A percentile compares a stretch with the other conserved stretches of the same genome.
Evolutionary conservation across 2,113 vertebrate genomes (phyloP).

Genomic region (Campylorhamphus procurvoides): DNA sequence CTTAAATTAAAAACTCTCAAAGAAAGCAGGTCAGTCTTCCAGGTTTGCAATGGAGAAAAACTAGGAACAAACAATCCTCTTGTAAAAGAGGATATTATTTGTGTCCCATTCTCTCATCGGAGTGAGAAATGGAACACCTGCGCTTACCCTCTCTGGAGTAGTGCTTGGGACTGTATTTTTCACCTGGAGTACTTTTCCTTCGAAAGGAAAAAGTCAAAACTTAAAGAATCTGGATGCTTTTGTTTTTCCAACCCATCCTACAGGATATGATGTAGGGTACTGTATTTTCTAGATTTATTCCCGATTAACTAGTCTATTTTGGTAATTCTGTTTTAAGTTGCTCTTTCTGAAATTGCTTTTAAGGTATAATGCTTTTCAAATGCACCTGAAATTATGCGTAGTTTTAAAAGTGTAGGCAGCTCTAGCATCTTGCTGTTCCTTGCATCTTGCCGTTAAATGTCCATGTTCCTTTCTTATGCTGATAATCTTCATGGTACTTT

Average conservation of each 20-base stretch:
- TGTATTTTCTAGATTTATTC: not conserved
- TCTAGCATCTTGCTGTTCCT: not conserved
- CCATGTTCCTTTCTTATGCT: not conserved
- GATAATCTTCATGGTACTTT: not conserved
- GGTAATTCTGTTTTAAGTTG: not conserved
- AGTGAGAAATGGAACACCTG: slow-evolving; percentile 53
- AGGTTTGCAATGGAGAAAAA: not conserved
- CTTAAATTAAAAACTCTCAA: slow-evolving; percentile 47
- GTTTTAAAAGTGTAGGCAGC: not conserved
- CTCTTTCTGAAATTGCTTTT: not conserved
- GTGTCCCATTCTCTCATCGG: not conserved
- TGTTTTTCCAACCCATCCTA: not conserved
- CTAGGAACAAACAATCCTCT: slow-evolving; percentile 46
- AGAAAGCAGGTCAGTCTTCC: slow-evolving; percentile 19
- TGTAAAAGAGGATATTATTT: slow-evolving; percentile 1
- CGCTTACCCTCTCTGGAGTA: not conserved
- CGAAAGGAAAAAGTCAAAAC: not conserved
- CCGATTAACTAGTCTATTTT: not conserved
- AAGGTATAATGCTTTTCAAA: not conserved
- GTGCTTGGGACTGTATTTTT: not conserved
- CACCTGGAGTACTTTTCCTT: not conserved
- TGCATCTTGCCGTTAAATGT: not conserved
- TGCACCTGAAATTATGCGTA: fast-evolving
- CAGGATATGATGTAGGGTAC: not conserved
- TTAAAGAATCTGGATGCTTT: not conserved